Evolutionary conservation across 2,888 invertebrate species (phyloP).

Genomic region (Apodemia zela): DNA sequence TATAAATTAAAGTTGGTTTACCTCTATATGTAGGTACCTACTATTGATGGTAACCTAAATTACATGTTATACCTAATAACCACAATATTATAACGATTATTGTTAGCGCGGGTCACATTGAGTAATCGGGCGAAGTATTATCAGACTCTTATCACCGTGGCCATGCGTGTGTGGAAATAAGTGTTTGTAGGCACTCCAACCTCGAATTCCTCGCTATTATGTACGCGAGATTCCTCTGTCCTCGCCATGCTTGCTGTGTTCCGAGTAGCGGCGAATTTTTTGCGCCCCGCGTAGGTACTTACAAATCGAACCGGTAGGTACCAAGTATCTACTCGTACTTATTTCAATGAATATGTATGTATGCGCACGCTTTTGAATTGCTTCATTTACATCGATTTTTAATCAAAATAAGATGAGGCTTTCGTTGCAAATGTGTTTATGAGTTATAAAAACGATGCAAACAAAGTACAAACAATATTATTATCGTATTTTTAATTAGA

Average conservation of each 20-base stretch:
- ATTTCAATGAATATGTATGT: conserved; percentile 37
- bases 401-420: background rate
- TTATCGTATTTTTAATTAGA: background rate
- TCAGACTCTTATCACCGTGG: conserved; percentile 65
- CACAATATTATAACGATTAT: background rate
- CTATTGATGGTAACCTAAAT: background rate
- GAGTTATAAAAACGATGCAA: background rate
- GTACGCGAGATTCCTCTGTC: conserved; percentile 61
- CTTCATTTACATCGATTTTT: too few relatives aligned
- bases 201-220: conserved; percentile 55
- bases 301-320: conserved; percentile 68
- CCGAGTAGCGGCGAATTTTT: conserved; percentile 72
- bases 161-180: conserved; percentile 43
- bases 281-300: conserved; percentile 54
- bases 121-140: conserved; percentile 68
- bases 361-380: conserved; percentile 13
- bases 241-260: conserved; percentile 46
- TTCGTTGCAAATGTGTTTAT: background rate
- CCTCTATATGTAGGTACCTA: too few relatives aligned
- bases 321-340: conserved; percentile 35
- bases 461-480: background rate
- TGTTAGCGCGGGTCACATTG: conserved; percentile 58
- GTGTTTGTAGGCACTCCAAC: conserved; percentile 9
- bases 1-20: background rate
- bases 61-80: background rate